These are phyloP conservation scores for Pseudopipra pipra DNA, from an alignment of 2,113 vertebrate species.

Conservation along the genomic window DNA sequence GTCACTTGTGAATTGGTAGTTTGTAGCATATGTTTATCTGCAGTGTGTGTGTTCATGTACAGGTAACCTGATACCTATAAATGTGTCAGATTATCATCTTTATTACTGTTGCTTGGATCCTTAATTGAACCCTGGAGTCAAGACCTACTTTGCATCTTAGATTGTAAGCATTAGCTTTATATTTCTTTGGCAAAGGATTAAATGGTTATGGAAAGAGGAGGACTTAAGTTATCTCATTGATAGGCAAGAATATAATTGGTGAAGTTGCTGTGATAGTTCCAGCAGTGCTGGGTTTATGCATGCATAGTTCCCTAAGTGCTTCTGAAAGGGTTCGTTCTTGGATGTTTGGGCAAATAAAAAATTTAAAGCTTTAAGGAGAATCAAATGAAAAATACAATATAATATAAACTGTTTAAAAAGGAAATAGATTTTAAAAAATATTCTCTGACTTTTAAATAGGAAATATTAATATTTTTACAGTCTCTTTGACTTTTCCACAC, in stretches of 20 bases:
- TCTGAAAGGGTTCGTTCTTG: background rate
- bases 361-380: background rate
- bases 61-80: background rate
- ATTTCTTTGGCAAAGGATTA: background rate
- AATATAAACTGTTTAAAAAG: background rate
- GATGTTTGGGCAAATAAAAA: background rate
- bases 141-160: background rate
- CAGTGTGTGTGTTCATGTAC: rapidly evolving
- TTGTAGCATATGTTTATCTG: background rate
- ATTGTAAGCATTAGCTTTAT: background rate
- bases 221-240: background rate
- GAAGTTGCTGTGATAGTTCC: background rate
- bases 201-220: background rate
- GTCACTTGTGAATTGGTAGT: background rate
- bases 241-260: background rate
- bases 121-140: background rate
- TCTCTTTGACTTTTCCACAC: background rate
- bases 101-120: background rate
- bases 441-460: background rate
- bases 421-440: background rate
- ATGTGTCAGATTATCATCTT: background rate
- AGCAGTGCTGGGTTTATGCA: background rate
- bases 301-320: background rate
- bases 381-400: background rate
- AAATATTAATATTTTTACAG: background rate